Conservation (phyloP, 2,888 invertebrate genomes). For the Lampropteryx suffumata region DNA sequence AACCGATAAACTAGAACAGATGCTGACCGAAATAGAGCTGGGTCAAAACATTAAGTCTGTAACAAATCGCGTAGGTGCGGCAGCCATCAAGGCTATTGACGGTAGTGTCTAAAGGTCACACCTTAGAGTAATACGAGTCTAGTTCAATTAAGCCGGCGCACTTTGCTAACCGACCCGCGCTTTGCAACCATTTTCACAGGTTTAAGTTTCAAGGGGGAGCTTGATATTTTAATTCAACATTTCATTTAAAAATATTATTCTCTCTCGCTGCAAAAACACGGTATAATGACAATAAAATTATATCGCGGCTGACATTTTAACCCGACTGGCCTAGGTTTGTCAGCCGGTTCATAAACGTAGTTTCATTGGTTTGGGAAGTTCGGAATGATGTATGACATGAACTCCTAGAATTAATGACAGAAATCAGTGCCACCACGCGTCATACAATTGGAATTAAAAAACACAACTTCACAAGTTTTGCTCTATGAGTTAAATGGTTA, state of each 20-base stretch:
- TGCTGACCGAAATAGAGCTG: slow-evolving; percentile 25
- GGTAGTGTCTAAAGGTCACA: slow-evolving; percentile 56
- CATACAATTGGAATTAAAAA: slow-evolving; percentile 6
- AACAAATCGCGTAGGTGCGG: slow-evolving; percentile 50
- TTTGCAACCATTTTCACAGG: slow-evolving; percentile 28
- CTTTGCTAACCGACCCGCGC: slow-evolving; percentile 37
- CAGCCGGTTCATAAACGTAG: slow-evolving; percentile 9
- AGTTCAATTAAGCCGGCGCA: slow-evolving; percentile 53
- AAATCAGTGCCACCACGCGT: slow-evolving; percentile 25
- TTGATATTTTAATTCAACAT: slow-evolving; percentile 7
- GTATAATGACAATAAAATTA: too few relatives aligned
- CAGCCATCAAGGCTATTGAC: slow-evolving; percentile 49
- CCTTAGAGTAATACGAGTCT: slow-evolving; percentile 48
- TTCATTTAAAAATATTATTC: too few relatives aligned
- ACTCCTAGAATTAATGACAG: slow-evolving; percentile 13
- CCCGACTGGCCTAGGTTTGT: not conserved
- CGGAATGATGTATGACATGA: slow-evolving; percentile 23
- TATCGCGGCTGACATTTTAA: too few relatives aligned
- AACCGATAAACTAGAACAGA: slow-evolving; percentile 27
- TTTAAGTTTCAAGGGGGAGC: slow-evolving; percentile 27
- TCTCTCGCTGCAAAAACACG: too few relatives aligned
- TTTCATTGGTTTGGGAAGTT: slow-evolving; percentile 13
- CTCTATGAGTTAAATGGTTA: too few relatives aligned
- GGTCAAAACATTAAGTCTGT: slow-evolving; percentile 26
- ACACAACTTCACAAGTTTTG: not conserved